Evolutionary conservation across 2,888 invertebrate genomes (phyloP).

Genomic region (Drosophila borborema): DNA sequence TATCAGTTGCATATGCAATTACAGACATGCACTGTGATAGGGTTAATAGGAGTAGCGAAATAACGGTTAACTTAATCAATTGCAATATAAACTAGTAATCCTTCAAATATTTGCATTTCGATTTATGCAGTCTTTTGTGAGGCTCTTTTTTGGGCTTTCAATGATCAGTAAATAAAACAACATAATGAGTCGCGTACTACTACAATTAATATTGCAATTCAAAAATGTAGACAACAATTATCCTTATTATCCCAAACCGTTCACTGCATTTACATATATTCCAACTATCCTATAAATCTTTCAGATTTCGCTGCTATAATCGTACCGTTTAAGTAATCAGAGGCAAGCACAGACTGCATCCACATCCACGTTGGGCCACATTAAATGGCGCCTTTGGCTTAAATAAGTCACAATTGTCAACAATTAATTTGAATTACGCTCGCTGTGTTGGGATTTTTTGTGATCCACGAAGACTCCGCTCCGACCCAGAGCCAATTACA

Average conservation of each 20-base stretch:
- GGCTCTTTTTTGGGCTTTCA: not conserved
- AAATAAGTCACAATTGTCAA: conserved; percentile 77
- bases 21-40: not conserved
- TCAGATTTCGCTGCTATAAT: conserved; percentile 24
- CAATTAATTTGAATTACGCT: conserved; percentile 81
- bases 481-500: conserved; percentile 64
- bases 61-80: too few relatives aligned
- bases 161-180: not conserved
- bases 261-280: not conserved
- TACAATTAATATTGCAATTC: not conserved
- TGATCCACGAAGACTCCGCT: conserved; percentile 45
- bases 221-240: not conserved
- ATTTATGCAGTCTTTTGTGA: not conserved
- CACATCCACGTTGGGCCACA: conserved; percentile 30
- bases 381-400: conserved; percentile 77
- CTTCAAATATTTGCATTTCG: not conserved
- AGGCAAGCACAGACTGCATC: conserved; percentile 8
- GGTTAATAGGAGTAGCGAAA: not conserved
- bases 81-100: not conserved
- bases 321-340: conserved; percentile 39
- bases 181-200: not conserved
- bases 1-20: not conserved
- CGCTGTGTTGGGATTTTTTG: conserved; percentile 70
- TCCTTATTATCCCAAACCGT: not conserved
- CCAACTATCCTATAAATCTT: not conserved